Evolutionary conservation across 2,888 invertebrate genomes (phyloP).

Genomic region (Phengaris arion): DNA sequence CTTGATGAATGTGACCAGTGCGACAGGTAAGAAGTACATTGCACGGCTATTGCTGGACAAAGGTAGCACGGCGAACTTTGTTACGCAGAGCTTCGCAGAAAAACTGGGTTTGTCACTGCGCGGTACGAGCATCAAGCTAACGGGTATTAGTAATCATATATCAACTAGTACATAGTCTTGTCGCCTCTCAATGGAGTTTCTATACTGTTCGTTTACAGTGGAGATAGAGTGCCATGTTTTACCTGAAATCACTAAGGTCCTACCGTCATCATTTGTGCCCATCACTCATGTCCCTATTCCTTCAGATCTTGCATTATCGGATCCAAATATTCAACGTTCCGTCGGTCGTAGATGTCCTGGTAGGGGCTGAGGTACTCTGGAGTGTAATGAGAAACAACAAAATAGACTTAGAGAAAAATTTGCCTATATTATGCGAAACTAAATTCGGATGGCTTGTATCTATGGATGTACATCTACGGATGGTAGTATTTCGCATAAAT

Average conservation of each 20-base stretch:
- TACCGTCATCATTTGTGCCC: no score
- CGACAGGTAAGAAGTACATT: conserved; percentile 32
- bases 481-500: neutral
- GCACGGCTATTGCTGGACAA: conserved; percentile 36
- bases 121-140: neutral
- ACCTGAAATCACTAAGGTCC: neutral
- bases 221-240: neutral
- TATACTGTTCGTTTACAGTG: neutral
- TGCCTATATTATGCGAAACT: no score
- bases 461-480: no score
- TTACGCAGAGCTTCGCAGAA: conserved; percentile 20
- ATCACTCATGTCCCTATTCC: no score
- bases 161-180: neutral
- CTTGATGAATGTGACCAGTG: conserved; percentile 32
- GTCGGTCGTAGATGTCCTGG: no score
- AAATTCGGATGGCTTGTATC: no score
- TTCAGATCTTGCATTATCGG: no score
- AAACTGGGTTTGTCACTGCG: conserved; percentile 18
- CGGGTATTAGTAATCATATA: neutral
- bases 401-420: no score
- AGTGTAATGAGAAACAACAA: no score
- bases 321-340: no score
- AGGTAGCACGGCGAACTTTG: conserved; percentile 29
- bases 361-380: no score
- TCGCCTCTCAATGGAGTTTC: neutral